A percentile compares a stretch with the other conserved stretches of the same genome.
Evolutionary conservation across 2,797 vertebrate species (phyloP).

Genomic region (Ara ararauna): DNA sequence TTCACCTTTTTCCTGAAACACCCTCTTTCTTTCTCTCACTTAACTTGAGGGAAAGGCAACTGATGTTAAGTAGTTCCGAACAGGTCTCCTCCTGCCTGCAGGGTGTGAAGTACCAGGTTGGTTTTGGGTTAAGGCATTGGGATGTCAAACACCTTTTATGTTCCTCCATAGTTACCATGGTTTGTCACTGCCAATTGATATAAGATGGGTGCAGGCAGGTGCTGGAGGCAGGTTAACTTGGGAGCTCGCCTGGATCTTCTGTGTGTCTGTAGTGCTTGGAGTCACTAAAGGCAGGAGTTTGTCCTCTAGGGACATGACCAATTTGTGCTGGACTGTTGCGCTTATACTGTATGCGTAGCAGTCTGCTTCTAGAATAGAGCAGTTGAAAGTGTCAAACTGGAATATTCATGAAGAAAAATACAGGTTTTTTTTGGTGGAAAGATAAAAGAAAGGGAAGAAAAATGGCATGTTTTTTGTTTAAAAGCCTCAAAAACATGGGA

Average conservation of each 20-base stretch:
- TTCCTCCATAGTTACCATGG: neutral
- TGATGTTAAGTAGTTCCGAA: neutral
- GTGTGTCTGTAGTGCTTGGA: fast-evolving
- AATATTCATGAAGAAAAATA: neutral
- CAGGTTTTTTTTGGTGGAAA: neutral
- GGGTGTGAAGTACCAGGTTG: neutral
- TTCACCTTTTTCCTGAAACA: neutral
- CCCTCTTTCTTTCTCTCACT: neutral
- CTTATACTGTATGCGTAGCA: too few relatives aligned
- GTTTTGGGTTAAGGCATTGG: too few relatives aligned
- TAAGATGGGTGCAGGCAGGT: neutral
- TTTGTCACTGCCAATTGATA: neutral
- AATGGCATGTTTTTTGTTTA: neutral
- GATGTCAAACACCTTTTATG: neutral
- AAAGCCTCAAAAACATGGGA: neutral
- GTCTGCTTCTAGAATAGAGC: neutral
- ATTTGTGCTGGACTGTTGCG: neutral
- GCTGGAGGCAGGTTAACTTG: neutral
- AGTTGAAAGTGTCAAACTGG: neutral
- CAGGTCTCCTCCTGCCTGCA: neutral
- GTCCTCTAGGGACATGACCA: fast-evolving
- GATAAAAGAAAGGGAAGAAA: neutral
- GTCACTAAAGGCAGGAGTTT: neutral
- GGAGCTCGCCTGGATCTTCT: neutral
- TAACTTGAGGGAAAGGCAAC: neutral